Conservation (phyloP, 2,797 vertebrate species). For the Tadarida brasiliensis region DNA sequence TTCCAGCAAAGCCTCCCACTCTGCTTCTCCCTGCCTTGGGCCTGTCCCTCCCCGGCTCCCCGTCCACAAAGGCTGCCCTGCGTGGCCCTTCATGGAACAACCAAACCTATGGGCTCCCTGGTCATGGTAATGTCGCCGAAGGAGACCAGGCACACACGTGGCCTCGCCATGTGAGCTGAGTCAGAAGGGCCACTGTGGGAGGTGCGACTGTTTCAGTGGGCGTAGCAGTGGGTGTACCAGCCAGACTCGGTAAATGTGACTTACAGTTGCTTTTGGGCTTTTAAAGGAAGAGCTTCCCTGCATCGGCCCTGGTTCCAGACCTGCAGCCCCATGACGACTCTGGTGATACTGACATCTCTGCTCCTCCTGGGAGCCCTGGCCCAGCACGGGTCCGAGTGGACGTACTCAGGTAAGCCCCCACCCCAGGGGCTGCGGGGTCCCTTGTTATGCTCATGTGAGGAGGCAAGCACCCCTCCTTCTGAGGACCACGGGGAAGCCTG, state of each 20-base stretch:
- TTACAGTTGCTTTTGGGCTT: conserved; percentile 45
- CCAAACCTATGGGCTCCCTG: background rate
- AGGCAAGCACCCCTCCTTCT: accelerated
- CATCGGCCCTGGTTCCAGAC: background rate
- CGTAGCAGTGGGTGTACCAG: background rate
- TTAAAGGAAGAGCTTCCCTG: background rate
- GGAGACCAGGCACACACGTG: background rate
- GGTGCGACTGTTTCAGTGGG: background rate
- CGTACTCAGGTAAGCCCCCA: conserved; percentile 85
- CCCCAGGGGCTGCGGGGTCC: accelerated
- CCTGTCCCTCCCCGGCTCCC: background rate
- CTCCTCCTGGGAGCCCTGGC: conserved; percentile 73
- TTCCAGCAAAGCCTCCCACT: background rate
- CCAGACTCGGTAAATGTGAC: conserved; percentile 57
- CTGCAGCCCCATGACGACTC: conserved; percentile 61
- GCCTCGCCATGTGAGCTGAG: background rate
- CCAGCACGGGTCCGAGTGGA: conserved; percentile 75
- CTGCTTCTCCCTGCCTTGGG: background rate
- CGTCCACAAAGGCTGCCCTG: conserved; percentile 67
- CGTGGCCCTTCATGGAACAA: background rate
- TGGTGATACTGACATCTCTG: conserved; percentile 40
- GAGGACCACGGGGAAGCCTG: background rate
- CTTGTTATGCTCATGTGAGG: accelerated
- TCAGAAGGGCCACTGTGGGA: background rate
- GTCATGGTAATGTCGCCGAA: background rate